A percentile compares a stretch with the other conserved stretches of the same genome.
Evolutionary conservation across 2,797 vertebrate genomes (phyloP).

Genomic region (Toxotes lorentzi): DNA sequence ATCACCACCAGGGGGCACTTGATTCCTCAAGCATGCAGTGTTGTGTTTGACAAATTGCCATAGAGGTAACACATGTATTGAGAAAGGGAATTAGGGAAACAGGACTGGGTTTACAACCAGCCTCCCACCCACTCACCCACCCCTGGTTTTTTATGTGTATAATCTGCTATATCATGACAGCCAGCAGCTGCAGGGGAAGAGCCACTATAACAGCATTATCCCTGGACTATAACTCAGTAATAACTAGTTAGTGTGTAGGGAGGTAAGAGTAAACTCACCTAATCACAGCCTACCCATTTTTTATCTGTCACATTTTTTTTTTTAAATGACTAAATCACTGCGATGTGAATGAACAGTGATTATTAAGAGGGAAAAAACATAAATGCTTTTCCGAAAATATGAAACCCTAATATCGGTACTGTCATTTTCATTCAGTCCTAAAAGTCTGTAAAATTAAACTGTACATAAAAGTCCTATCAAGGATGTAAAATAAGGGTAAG

Average conservation of each 20-base stretch:
- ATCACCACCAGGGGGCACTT: slow-evolving; percentile 88
- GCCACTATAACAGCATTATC: slow-evolving; percentile 14
- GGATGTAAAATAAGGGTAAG: neutral
- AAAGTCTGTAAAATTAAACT: neutral
- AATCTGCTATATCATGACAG: slow-evolving; percentile 64
- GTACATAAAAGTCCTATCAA: neutral
- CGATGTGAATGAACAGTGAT: neutral
- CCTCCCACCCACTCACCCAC: slow-evolving; percentile 58
- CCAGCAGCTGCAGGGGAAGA: slow-evolving; percentile 47
- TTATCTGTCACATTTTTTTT: neutral
- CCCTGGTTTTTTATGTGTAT: slow-evolving; percentile 55
- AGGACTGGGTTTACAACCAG: slow-evolving; percentile 65
- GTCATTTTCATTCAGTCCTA: neutral
- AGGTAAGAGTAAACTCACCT: neutral
- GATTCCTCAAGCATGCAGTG: slow-evolving; percentile 81
- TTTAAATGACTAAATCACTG: neutral
- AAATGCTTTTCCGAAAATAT: neutral
- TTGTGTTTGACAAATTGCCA: slow-evolving; percentile 82
- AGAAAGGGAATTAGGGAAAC: slow-evolving; percentile 70
- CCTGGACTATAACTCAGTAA: slow-evolving; percentile 3
- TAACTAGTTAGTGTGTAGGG: slow-evolving; percentile 8
- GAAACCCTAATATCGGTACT: neutral
- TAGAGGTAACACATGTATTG: slow-evolving; percentile 76
- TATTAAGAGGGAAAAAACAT: neutral
- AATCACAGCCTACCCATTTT: neutral